Base-by-base conservation (phyloP, 2,888 invertebrate species). In the Sminthurides aquaticus region DNA sequence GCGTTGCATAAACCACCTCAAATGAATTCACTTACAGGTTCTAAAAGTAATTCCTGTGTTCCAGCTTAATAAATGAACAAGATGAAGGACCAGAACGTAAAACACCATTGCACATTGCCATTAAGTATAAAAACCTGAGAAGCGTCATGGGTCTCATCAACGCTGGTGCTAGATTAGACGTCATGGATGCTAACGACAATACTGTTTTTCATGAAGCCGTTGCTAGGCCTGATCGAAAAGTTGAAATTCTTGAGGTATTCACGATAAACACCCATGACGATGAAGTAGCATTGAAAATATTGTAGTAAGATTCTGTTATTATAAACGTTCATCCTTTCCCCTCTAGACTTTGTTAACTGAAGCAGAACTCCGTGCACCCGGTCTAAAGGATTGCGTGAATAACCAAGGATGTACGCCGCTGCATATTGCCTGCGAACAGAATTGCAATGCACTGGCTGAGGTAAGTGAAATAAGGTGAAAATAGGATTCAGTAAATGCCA, bases 141-240 rank as follows among this genome's bases (percentile, higher is more conserved):
- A 25, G 64, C 2, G 63, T 89, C 0, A 86, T 91, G 25, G 88
- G 90, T 0, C 79, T 97, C 1, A 77, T 96, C 20, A 88, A 90
- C 24, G 84, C 89, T 72, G 86, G 87, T 75, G 90, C 90, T 0
- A 84, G 87, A 68, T 82, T 86, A 1, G 88, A 90, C 74, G 81
- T 87, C 11, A 81, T 83, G 0, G 94, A 95, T 76, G 82, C 84
- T 1, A 87, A 91, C 68, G 92, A 92, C 0, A 90, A 95, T 76
- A 88, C 91, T 0, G 87, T 95, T 0, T 79, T 97, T 11, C 96
- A 96, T 80, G 79, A 91, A 65, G 93, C 95, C 0, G 88, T 91
- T 0, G 85, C 84, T 1, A 22, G 20, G 18, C 60, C 64, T 2
- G 27, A 28, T 18, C n/a, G 49, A 2, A 26, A 27, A 15, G 15